Conservation (phyloP, 2,888 invertebrate species). For the Zygogramma bicolorata region DNA sequence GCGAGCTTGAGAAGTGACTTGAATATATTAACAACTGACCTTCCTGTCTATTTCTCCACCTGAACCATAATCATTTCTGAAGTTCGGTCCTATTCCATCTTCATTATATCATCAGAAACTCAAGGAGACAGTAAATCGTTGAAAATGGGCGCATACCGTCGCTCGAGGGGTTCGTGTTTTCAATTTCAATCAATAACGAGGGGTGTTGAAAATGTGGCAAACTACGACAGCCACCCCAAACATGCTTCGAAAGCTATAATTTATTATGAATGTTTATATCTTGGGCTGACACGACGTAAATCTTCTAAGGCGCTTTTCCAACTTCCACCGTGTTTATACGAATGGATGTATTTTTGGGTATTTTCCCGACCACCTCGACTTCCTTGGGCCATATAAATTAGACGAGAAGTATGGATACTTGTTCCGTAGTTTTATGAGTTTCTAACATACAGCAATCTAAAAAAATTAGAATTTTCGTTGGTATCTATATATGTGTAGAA, state of each 20-base stretch:
- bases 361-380: slow-evolving; percentile 34
- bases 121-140: not conserved
- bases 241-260: slow-evolving; percentile 55
- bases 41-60: too few relatives aligned
- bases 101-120: not conserved
- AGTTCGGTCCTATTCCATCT: too few relatives aligned
- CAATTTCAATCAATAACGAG: slow-evolving; percentile 3
- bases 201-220: slow-evolving; percentile 27
- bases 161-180: not conserved
- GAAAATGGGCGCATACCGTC: not conserved
- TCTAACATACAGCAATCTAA: too few relatives aligned
- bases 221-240: slow-evolving; percentile 43
- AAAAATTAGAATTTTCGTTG: too few relatives aligned
- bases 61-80: too few relatives aligned
- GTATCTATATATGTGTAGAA: too few relatives aligned
- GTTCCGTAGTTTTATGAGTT: too few relatives aligned
- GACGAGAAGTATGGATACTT: too few relatives aligned
- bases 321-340: slow-evolving; percentile 51
- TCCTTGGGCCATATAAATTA: too few relatives aligned
- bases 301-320: slow-evolving; percentile 51
- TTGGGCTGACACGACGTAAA: slow-evolving; percentile 54
- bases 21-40: too few relatives aligned
- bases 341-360: slow-evolving; percentile 47
- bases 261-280: slow-evolving; percentile 56
- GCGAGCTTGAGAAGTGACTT: too few relatives aligned